Conservation (phyloP, 2,797 vertebrate species). For the Chelon labrosus region DNA sequence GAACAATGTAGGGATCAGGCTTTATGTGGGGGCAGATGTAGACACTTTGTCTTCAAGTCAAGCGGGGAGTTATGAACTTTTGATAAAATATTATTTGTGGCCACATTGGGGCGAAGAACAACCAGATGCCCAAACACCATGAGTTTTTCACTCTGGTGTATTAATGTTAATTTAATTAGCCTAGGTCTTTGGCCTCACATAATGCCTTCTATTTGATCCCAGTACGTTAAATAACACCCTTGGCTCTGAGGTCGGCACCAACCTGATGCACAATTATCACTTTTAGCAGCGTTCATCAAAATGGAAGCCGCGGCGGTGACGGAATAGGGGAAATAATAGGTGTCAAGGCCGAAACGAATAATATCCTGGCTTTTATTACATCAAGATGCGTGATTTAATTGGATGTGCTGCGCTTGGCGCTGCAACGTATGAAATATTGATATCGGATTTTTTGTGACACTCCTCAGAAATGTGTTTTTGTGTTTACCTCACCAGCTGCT, state of each 20-base stretch:
- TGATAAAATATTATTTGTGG: constrained; percentile 53
- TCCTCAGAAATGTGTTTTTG: constrained; percentile 60
- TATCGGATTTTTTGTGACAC: constrained; percentile 56
- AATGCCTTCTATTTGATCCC: constrained; percentile 22
- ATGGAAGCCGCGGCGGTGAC: constrained; percentile 30
- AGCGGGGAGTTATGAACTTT: constrained; percentile 51
- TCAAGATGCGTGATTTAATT: constrained; percentile 55
- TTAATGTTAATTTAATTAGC: constrained; percentile 42
- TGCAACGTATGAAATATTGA: constrained; percentile 60
- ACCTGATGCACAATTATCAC: constrained; percentile 43
- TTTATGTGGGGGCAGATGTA: constrained; percentile 54
- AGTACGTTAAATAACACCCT: constrained; percentile 23
- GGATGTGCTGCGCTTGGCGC: constrained; percentile 23
- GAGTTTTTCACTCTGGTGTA: constrained; percentile 14
- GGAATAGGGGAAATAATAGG: constrained; percentile 55
- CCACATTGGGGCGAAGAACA: constrained; percentile 21
- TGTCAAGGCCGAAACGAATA: constrained; percentile 45
- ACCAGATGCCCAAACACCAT: neutral
- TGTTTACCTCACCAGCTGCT: constrained; percentile 64
- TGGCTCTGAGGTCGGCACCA: constrained; percentile 17
- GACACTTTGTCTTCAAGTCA: constrained; percentile 68
- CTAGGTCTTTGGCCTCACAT: constrained; percentile 14
- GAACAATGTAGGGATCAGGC: constrained; percentile 59
- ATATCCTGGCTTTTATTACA: constrained; percentile 52
- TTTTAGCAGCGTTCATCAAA: constrained; percentile 34